Evolutionary conservation across 2,888 invertebrate species (phyloP), one percentile per base, ranked within the genome.

Genomic region (Marronus borbonicus): DNA sequence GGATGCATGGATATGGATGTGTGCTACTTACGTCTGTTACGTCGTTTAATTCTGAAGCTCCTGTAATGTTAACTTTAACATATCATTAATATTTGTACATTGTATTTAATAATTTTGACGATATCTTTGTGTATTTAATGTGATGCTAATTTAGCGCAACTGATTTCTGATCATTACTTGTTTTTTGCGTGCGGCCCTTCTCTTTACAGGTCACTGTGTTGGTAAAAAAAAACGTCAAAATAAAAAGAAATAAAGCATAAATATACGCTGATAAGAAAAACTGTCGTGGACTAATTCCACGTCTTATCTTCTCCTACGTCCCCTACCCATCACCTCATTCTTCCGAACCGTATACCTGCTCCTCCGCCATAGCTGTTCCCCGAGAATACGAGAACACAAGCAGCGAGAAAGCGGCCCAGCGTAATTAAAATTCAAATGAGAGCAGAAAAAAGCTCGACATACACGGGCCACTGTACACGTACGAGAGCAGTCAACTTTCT

Each of bases 401-500:
- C 78, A 68, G 76, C 62, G 78, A 81, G 77, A 81, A 80, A 84
- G 86, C 85, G 86, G 87, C 85, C 85, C 86, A 86, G 85, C 82
- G 85, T 87, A 87, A 87, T 87, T 87, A 87, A 87, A 87, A 87
- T 87, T 86, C 85, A 84, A 84, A 84, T 83, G 85, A 82, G 84
- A 82, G 55, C 83, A 80, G 83, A 86, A 87, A 87, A 87, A 86
- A 84, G 84, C 86, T 85, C 85, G 85, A 86, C 86, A 86, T 85
- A 85, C 82, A 84, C 86, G 87, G 87, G 84, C 87, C 85, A 85
- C 87, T 87, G 87, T 87, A 88, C 88, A 88, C 88, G 87, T 88
- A 88, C 89, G 88, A 87, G 87, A 86, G 86, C 88, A 87, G 87
- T 86, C 87, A 87, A 88, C 87, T 87, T 87, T 86, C 87, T 86